Conservation (phyloP, 1,140 invertebrate genomes). For the Pseudachorutes palmiensis region DNA sequence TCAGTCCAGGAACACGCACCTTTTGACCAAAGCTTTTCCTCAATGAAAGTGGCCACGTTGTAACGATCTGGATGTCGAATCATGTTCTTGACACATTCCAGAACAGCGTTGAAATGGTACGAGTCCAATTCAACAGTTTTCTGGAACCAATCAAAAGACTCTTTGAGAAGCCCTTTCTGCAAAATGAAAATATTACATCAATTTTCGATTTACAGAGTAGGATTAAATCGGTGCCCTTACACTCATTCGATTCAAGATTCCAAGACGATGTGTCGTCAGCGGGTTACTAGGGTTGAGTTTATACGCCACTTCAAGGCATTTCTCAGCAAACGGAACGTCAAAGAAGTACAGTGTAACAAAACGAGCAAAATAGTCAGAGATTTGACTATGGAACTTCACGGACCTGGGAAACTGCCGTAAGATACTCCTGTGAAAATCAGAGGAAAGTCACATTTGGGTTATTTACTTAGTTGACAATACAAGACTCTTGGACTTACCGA, state of each 20-base stretch:
- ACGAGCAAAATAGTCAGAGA: conserved; percentile 28
- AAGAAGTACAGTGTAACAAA: conserved; percentile 24
- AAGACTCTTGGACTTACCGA: background rate
- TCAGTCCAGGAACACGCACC: conserved; percentile 18
- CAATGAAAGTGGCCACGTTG: conserved; percentile 5
- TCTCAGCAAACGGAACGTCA: conserved; percentile 18
- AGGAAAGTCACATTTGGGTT: background rate
- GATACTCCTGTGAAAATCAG: conserved; percentile 19
- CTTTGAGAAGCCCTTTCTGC: conserved; percentile 8
- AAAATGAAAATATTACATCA: background rate
- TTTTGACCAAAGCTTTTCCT: background rate
- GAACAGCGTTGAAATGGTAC: conserved; percentile 23
- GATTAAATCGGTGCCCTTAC: conserved; percentile 14
- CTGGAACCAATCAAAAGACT: conserved; percentile 28
- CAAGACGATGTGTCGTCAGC: conserved; percentile 26
- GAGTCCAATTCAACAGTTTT: conserved; percentile 19
- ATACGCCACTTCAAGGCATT: conserved; percentile 15
- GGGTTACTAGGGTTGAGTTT: conserved; percentile 26
- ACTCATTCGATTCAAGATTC: conserved; percentile 30
- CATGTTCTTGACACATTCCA: conserved; percentile 26
- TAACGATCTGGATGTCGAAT: conserved; percentile 4
- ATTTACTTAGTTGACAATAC: background rate
- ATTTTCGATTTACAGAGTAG: background rate
- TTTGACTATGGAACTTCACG: conserved; percentile 14
- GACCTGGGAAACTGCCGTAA: conserved; percentile 17